A percentile compares a stretch with the other conserved stretches of the same genome.
Evolutionary conservation across 2,888 invertebrate species (phyloP).

Genomic region (Noctua comes): DNA sequence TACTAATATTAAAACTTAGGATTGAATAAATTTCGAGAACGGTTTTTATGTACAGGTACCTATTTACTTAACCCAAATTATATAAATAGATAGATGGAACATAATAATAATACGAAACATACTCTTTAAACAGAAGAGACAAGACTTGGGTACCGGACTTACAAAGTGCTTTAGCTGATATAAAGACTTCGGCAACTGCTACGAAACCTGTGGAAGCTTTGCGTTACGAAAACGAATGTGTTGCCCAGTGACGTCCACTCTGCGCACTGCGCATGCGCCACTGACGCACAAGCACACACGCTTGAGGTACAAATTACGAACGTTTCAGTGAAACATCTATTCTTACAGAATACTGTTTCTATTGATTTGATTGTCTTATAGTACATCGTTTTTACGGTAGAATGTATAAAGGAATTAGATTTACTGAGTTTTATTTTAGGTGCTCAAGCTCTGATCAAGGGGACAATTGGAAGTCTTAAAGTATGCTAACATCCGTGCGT

Average conservation of each 20-base stretch:
- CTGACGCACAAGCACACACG: not conserved
- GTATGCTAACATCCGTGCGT: not conserved
- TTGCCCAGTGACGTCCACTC: constrained; percentile 16
- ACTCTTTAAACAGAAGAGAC: constrained; percentile 24
- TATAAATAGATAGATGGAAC: not conserved
- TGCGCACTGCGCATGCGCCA: not conserved
- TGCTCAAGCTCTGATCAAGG: constrained; percentile 3
- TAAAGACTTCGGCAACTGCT: too few species aligned
- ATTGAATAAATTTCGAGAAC: not conserved
- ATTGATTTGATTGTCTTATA: not conserved
- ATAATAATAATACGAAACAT: constrained; percentile 11
- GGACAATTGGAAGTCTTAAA: not conserved
- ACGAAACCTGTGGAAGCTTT: too few species aligned
- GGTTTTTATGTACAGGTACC: not conserved
- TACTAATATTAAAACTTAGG: not conserved
- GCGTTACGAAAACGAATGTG: not conserved
- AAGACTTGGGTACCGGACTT: not conserved
- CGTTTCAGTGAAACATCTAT: not conserved
- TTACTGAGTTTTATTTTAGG: not conserved
- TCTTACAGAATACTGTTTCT: not conserved
- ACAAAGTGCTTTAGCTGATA: not conserved
- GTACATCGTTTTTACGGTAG: constrained; percentile 13
- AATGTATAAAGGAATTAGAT: constrained; percentile 7
- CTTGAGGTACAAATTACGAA: not conserved
- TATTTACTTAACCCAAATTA: not conserved